Conservation (phyloP, 2,888 invertebrate genomes). For the Hermaeophaga mercurialis region DNA sequence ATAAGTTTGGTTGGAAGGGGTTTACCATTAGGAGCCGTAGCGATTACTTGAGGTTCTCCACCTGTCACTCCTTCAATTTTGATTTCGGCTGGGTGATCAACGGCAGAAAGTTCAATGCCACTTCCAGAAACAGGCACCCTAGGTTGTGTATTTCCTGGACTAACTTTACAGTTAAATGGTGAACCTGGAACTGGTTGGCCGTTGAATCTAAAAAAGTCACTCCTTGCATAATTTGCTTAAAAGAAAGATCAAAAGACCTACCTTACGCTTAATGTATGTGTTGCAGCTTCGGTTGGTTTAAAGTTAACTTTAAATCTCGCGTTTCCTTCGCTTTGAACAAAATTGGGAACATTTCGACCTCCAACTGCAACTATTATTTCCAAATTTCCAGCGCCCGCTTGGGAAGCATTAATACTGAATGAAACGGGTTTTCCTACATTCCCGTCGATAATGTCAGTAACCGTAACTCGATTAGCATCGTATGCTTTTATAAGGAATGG, state of each 20-base stretch:
- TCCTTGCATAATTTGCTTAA: too few relatives aligned
- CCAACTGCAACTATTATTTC: slow-evolving; percentile 97
- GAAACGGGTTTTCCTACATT: slow-evolving; percentile 91
- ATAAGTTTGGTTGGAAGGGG: slow-evolving; percentile 75
- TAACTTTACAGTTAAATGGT: slow-evolving; percentile 90
- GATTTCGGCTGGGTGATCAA: slow-evolving; percentile 67
- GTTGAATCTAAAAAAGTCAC: slow-evolving; percentile 66
- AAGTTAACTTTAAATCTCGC: slow-evolving; percentile 94
- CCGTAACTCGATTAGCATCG: slow-evolving; percentile 92
- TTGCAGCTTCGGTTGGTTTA: slow-evolving; percentile 91
- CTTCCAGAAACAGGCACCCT: slow-evolving; percentile 68
- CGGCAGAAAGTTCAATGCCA: slow-evolving; percentile 72
- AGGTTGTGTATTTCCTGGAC: slow-evolving; percentile 66
- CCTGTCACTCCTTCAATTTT: slow-evolving; percentile 64
- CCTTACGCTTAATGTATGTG: slow-evolving; percentile 88
- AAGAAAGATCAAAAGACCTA: too few relatives aligned
- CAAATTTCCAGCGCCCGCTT: slow-evolving; percentile 90
- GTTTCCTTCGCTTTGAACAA: slow-evolving; percentile 96
- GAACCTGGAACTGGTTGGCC: slow-evolving; percentile 83
- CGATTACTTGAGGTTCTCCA: slow-evolving; percentile 72
- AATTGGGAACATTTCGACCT: slow-evolving; percentile 96
- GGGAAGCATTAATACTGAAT: slow-evolving; percentile 86
- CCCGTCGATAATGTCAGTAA: slow-evolving; percentile 90
- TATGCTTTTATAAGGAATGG: slow-evolving; percentile 96
- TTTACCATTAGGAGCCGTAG: slow-evolving; percentile 84